Conservation (phyloP, 1,140 invertebrate species). For the Zaprionus tsacasi region DNA sequence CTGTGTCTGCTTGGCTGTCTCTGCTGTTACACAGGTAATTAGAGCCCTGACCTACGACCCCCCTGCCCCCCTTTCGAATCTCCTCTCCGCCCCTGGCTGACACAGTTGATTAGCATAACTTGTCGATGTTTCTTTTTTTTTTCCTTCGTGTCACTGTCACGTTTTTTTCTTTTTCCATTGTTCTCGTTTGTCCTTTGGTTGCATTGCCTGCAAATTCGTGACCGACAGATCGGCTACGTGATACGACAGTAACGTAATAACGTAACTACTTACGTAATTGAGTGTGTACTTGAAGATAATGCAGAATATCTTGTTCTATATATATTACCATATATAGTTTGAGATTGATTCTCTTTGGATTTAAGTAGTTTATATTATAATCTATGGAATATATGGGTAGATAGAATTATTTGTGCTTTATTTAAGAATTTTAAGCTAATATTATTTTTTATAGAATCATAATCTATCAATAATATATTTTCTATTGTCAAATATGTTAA, state of each 20-base stretch:
- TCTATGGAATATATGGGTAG: too few relatives aligned
- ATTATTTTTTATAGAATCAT: too few relatives aligned
- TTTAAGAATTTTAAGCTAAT: too few relatives aligned
- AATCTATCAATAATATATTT: too few relatives aligned
- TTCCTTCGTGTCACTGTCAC: background rate
- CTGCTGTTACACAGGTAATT: constrained; percentile 73
- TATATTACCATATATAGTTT: too few relatives aligned
- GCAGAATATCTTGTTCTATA: too few relatives aligned
- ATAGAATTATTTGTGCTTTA: too few relatives aligned
- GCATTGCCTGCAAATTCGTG: background rate
- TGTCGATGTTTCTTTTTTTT: background rate
- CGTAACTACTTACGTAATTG: constrained; percentile 1
- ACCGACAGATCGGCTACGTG: background rate
- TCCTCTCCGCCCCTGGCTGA: background rate
- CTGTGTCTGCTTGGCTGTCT: constrained; percentile 69
- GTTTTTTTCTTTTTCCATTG: background rate
- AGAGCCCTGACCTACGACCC: background rate
- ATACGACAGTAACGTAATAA: background rate
- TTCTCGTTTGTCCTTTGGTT: background rate
- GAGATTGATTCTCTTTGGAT: too few relatives aligned
- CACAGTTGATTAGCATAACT: constrained; percentile 39
- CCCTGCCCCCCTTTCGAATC: background rate
- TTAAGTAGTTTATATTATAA: too few relatives aligned
- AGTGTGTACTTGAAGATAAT: background rate
- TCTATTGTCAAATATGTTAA: too few relatives aligned